Base-by-base conservation (phyloP, 2,888 invertebrate genomes). In the Thecophora atra region DNA sequence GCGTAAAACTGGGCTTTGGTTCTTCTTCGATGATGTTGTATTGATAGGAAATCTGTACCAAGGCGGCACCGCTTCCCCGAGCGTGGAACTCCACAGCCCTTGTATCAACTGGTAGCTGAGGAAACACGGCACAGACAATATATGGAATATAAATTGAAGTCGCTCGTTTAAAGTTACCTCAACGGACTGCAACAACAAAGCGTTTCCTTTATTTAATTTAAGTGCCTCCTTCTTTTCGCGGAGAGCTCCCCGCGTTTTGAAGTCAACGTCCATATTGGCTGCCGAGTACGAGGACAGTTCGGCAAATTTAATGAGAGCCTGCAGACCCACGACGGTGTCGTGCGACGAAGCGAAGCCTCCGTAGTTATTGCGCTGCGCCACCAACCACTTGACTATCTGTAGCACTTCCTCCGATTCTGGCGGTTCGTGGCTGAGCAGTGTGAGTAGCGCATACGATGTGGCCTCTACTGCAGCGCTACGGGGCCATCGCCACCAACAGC, bases 1-100 rank as follows among this genome's bases (percentile, higher is more conserved):
- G 88, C 52, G 91, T 93, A 86, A 95, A 97, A 76, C 94, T 88
- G 1, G 96, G 96, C 91, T 94, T 94, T 15, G 94, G 92, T 13
- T 93, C 94, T 19, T 95, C 95, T 21, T 95, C 95, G 82, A 95
- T 93, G 74, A 95, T 90, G 83, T 94, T 93, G 81, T 95, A 96
- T 64, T 90, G 90, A 77, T 94, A 95, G 2, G 93, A 90, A 44
- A 97, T 90, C 80, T 94, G 93, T 58, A 94, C 88, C 52, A 95
- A 85, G 0, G 92, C 94, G 63, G 95, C 89, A 15, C 97, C 97
- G 44, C 89, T 90, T 19, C 97, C 97, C 78, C 90, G 91, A 0
- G 94, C 96, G 65, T 90, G 90, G 30, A 96, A 89, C 72, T 91
- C 91, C 3, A 96, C 89, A 66, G 89, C 87, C 21, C 91, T 88